A percentile compares a stretch with the other conserved stretches of the same genome.
Conservation (phyloP, 2,797 vertebrate species). For the Gymnopithys bicolor region DNA sequence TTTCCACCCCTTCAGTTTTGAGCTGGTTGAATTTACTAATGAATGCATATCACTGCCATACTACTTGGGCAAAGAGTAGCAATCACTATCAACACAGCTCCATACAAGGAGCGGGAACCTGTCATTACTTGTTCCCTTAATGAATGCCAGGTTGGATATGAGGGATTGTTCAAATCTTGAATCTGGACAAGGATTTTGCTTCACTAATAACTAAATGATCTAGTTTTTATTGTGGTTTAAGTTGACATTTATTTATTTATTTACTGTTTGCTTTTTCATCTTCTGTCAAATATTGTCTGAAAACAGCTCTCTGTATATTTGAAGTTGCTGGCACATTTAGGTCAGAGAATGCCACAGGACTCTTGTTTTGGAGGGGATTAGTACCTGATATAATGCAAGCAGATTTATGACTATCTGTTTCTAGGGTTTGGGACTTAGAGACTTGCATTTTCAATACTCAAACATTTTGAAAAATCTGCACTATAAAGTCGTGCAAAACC, state of each 20-base stretch:
- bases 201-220: neutral
- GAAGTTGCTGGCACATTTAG: neutral
- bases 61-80: neutral
- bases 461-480: neutral
- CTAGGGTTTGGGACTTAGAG: neutral
- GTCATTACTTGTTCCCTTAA: neutral
- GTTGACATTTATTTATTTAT: neutral
- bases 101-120: neutral
- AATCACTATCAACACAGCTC: neutral
- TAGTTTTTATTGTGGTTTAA: neutral
- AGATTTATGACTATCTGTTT: neutral
- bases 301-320: neutral
- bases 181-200: neutral
- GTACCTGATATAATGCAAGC: neutral
- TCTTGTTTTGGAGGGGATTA: neutral
- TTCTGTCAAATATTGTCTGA: neutral
- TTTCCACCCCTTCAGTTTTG: neutral
- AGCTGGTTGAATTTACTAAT: neutral
- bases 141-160: neutral
- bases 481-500: neutral
- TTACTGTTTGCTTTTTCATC: neutral
- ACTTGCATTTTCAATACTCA: neutral
- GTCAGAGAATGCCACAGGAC: neutral
- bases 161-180: neutral
- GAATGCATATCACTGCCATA: fast-evolving